Conservation (phyloP, 2,113 vertebrate species). For the Microcebus murinus region DNA sequence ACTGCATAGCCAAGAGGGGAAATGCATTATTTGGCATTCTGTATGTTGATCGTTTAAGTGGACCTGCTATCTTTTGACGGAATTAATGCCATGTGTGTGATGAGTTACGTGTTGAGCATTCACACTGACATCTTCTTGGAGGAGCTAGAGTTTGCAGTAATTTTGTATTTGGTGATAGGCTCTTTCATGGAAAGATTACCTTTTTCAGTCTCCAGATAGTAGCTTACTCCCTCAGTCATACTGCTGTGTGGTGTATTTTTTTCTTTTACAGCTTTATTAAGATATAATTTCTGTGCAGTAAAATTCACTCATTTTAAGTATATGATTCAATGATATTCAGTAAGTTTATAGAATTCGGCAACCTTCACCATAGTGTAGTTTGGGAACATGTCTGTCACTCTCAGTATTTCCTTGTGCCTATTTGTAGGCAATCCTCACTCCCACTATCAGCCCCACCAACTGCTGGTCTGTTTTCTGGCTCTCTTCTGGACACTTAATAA, state of each 20-base stretch:
- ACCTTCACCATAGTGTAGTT: not conserved
- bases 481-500: not conserved
- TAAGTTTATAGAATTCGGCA: not conserved
- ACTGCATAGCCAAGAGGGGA: not conserved
- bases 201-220: not conserved
- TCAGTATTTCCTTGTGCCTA: rapidly evolving
- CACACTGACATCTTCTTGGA: not conserved
- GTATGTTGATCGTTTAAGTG: not conserved
- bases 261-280: not conserved
- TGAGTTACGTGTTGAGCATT: not conserved
- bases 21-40: not conserved
- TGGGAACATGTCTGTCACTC: not conserved
- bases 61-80: not conserved
- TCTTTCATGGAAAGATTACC: not conserved
- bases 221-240: not conserved
- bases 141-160: not conserved
- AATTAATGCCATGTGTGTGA: not conserved
- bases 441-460: not conserved
- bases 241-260: not conserved
- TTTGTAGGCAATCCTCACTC: not conserved
- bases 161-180: not conserved
- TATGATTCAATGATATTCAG: not conserved
- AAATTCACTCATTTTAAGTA: not conserved
- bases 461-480: not conserved
- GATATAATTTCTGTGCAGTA: not conserved